Base-by-base conservation (phyloP, 2,888 invertebrate genomes). In the Strigamia transsilvanica region DNA sequence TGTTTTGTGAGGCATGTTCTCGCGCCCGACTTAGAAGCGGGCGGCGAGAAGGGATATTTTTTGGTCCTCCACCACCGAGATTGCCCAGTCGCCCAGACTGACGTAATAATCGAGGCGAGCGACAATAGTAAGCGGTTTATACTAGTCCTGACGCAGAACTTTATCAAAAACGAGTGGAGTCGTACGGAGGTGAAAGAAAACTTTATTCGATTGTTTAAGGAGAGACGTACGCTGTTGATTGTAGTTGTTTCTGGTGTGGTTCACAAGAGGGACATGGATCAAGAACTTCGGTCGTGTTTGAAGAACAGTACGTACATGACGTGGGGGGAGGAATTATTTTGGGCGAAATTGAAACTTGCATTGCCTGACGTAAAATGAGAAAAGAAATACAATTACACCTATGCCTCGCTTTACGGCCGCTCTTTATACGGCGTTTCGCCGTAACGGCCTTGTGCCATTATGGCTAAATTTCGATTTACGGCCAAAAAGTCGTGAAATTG, bases 121-220 rank as follows among this genome's bases (percentile, higher is more conserved):
- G 94, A 95, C 88, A 93, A 94, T 56, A 94, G 94, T 84, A 92
- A 93, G 83, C 91, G 95, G 84, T 95, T 96, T 83, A 93, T 97
- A 85, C 93, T 96, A 91, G 93, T 96, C 84, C 90, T 97, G 80
- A 95, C 95, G 84, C 94, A 94, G 87, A 94, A 95, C 88, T 96
- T 96, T 88, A 92, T 96, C 86, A 93, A 94, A 88, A 96, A 94
- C 82, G 96, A 96, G 88, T 97, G 96, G 96, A 93, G 93, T 87
- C 92, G 94, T 83, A 93, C 94, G 87, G 96, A 96, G 87, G 94
- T 96, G 87, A 94, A 94, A 89, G 93, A 94, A 79, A 95, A 95
- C 73, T 94, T 95, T 87, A 94, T 94, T 87, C 94, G 94, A 88
- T 93, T 94, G 85, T 90, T 95, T 83, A 91, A 94, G 85, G 94